Base-by-base conservation (phyloP, 2,888 invertebrate genomes). In the Hydrotaea cyrtoneurina region DNA sequence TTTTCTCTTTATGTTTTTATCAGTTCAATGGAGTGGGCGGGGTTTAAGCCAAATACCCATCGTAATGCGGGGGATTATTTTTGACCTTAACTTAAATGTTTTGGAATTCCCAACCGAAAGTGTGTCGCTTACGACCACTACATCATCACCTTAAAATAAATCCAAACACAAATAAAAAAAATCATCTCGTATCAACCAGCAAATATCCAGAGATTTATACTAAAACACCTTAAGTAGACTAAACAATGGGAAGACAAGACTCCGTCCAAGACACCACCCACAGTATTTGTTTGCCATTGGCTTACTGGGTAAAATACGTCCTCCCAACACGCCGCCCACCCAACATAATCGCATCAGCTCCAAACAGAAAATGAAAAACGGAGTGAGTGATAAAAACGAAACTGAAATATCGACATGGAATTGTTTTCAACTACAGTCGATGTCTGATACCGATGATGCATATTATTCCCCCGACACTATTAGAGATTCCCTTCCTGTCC, bases 401-500 rank as follows among this genome's bases (percentile, higher is more conserved):
- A 66, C 66, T 62, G n/a, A 64, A 36, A 64, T 64, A 36, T 64
- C 17, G 36, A 64, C 64, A 64, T 31, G 64, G 36, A 81, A 81
- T 76, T 78, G 71, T 26, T 46, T 43, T 53, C 71, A 43, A 76
- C n/a, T n/a, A n/a, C n/a, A n/a, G n/a, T n/a, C n/a, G n/a, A 79
- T 72, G 43, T 50, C 77, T 7, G 46, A 79, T 64, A 23, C 66
- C 77, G 69, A 53, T 74, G 72, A 77, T 83, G 80, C 13, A 64
- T 57, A 66, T 31, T 72, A 84, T 81, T 75, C 80, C 75, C 84
- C 26, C 2, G 78, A 78, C 75, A 72, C 36, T 50, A 78, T 71
- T 62, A 75, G 39, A 83, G 59, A 73, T 74, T 79, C 46, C 26
- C 57, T n/a, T n/a, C n/a, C n/a, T n/a, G n/a, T n/a, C n/a, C n/a